Percentiles rank a stretch among this genome's conserved stretches.
phyloP scores from a whole-genome alignment of 1,140 invertebrate genomes.

The Heliconius congener region DNA sequence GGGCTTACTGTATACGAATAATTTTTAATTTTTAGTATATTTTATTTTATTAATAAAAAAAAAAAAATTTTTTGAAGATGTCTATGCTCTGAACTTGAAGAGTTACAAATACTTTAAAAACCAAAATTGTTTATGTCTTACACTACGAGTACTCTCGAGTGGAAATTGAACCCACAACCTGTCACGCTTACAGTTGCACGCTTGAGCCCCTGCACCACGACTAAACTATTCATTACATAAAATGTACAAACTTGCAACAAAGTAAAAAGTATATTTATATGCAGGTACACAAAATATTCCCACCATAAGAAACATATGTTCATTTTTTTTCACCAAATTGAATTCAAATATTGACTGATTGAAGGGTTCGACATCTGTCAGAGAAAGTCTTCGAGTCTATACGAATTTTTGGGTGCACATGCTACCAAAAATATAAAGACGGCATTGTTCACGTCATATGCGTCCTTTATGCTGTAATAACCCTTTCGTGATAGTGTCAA shows the following conservation, averaged over 20 bases:
- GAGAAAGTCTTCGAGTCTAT: conserved; percentile 51
- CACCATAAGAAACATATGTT: conserved; percentile 56
- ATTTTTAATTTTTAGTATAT: no score
- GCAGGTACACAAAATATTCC: conserved; percentile 45
- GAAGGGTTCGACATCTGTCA: conserved; percentile 76
- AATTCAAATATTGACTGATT: conserved; percentile 79
- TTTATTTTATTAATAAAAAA: no score
- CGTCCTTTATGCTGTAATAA: conserved; percentile 15
- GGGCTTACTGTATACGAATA: no score
- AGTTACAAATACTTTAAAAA: no score
- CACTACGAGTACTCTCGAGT: no score
- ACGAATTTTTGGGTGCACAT: conserved; percentile 63
- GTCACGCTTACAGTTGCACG: no score
- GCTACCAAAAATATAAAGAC: conserved; percentile 38
- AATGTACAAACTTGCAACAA: not conserved
- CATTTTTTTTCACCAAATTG: conserved; percentile 44
- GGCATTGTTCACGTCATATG: conserved; percentile 8
- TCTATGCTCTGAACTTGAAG: no score
- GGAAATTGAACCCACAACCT: no score
- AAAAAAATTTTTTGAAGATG: no score
- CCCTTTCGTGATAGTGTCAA: conserved; percentile 13
- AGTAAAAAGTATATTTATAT: not conserved
- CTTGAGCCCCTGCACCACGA: no score
- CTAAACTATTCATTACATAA: not conserved
- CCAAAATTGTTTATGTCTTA: no score